Evolutionary conservation across 2,888 invertebrate genomes (phyloP).

Genomic region (Catocala nupta): DNA sequence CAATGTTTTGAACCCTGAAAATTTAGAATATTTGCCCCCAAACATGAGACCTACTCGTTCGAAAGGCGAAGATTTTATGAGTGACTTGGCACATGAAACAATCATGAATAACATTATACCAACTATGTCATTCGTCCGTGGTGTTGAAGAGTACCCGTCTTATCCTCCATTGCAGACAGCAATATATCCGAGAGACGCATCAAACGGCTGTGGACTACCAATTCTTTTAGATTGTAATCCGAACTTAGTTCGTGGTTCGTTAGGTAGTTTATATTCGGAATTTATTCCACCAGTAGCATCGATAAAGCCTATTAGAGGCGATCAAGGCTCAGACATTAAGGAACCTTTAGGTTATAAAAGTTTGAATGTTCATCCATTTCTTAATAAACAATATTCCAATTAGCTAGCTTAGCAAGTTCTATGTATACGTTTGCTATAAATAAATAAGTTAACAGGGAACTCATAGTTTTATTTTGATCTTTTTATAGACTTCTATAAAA

Average conservation of each 20-base stretch:
- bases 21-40: conserved; percentile 35
- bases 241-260: conserved; percentile 54
- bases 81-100: conserved; percentile 67
- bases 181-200: conserved; percentile 44
- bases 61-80: conserved; percentile 61
- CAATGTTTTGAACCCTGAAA: conserved; percentile 39
- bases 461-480: too few relatives aligned
- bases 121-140: conserved; percentile 69
- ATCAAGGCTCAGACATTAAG: neutral
- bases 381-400: neutral
- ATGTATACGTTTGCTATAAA: too few relatives aligned
- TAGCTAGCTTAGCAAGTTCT: too few relatives aligned
- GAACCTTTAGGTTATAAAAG: neutral
- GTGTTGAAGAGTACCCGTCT: conserved; percentile 28
- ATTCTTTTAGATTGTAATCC: conserved; percentile 67
- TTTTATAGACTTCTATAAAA: too few relatives aligned
- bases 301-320: conserved; percentile 1
- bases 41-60: conserved; percentile 52
- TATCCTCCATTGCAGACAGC: conserved; percentile 37
- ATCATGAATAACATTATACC: conserved; percentile 76
- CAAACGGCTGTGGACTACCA: conserved; percentile 58
- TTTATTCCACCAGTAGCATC: conserved; percentile 10
- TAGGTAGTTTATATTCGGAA: conserved; percentile 32
- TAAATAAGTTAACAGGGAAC: too few relatives aligned
- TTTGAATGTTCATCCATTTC: neutral